Percentiles rank a stretch among this genome's conserved stretches.
These are phyloP conservation scores for Lutraria lutraria DNA, from an alignment of 2,888 invertebrate genomes.

Conservation along the genomic window DNA sequence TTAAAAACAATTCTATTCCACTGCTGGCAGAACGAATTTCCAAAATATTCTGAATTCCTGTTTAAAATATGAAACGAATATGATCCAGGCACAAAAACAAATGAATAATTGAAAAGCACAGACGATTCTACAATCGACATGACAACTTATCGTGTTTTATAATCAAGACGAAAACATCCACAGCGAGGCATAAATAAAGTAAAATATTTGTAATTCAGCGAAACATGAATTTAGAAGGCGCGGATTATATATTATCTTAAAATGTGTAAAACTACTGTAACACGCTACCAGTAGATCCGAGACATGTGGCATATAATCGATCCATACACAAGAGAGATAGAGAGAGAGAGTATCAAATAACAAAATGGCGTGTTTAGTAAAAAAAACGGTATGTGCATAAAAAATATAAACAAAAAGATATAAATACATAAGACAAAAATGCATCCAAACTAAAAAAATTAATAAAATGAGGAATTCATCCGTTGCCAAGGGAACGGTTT, in stretches of 20 bases:
- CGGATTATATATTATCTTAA: not conserved
- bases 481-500: conserved; percentile 20
- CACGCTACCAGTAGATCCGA: not conserved
- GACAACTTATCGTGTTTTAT: not conserved
- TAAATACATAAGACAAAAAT: not conserved
- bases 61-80: no score
- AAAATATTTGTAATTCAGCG: not conserved
- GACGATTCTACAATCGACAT: not conserved
- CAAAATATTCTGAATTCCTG: no score
- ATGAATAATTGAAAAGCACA: no score
- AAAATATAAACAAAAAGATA: not conserved
- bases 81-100: no score
- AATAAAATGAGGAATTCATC: not conserved
- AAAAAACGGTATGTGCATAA: not conserved
- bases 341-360: conserved; percentile 14
- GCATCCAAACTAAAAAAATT: not conserved
- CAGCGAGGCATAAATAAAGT: not conserved
- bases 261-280: not conserved
- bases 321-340: not conserved
- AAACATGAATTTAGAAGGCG: not conserved
- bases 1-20: no score
- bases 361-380: conserved; percentile 8
- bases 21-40: no score
- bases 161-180: not conserved
- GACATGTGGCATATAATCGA: conserved; percentile 16